Percentiles rank a stretch among this genome's conserved stretches.
Conservation (phyloP, 2,113 vertebrate genomes). For the Nestor notabilis region DNA sequence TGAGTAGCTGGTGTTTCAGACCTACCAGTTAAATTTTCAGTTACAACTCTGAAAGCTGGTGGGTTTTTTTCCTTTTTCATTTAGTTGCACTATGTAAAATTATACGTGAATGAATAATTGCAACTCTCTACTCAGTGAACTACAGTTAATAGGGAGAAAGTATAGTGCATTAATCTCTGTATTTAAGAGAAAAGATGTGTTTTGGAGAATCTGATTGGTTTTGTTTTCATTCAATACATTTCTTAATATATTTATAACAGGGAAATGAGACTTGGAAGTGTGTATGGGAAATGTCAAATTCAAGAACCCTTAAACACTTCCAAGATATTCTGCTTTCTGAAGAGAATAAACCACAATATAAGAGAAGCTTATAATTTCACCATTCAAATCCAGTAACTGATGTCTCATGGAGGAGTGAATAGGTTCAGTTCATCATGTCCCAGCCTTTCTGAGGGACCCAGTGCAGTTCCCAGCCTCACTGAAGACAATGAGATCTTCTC, state of each 20-base stretch:
- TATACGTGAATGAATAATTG: constrained; percentile 15
- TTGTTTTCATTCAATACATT: background rate
- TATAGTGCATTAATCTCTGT: background rate
- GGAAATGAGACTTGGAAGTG: background rate
- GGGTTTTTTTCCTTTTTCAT: background rate
- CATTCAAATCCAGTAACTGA: background rate
- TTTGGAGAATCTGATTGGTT: background rate
- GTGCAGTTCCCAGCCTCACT: background rate
- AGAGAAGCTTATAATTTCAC: background rate
- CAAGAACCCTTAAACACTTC: background rate
- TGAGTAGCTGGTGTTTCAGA: background rate
- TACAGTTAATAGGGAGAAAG: background rate
- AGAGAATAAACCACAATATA: background rate
- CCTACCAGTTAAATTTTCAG: background rate
- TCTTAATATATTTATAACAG: background rate
- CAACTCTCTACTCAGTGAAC: background rate
- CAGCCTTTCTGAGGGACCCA: background rate
- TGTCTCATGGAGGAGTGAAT: background rate
- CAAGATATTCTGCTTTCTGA: background rate
- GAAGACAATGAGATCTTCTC: background rate
- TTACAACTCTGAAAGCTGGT: background rate
- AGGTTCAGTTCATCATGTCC: background rate
- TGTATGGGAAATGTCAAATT: background rate
- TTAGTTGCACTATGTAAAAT: background rate
- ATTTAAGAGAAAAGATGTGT: background rate